Evolutionary conservation across 2,113 vertebrate species (phyloP).

Genomic region (Raja brachyura): DNA sequence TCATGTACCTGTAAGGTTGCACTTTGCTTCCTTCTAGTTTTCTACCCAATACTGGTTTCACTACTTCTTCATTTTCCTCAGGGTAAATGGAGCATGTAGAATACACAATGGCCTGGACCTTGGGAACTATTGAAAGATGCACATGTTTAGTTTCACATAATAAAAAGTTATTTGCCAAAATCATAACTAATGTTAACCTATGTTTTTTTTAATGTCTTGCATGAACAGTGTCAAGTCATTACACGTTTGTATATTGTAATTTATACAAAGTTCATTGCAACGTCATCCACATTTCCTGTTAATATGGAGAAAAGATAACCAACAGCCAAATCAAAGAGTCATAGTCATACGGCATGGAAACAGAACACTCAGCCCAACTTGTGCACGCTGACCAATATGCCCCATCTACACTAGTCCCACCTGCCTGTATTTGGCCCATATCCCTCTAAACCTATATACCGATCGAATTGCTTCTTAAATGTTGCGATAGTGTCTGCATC

Average conservation of each 20-base stretch:
- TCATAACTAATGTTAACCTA: background rate
- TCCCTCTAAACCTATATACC: no score
- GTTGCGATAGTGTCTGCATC: no score
- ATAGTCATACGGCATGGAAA: no score
- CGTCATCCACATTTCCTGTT: background rate
- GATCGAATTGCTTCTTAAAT: no score
- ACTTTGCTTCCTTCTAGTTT: conserved; percentile 51
- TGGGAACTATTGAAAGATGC: conserved; percentile 59
- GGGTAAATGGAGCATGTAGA: conserved; percentile 72
- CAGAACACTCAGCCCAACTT: no score
- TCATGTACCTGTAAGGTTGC: conserved; percentile 64
- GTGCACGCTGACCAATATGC: no score
- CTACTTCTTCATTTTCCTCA: conserved; percentile 76
- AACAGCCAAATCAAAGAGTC: no score
- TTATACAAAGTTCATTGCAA: background rate
- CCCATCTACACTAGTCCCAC: no score
- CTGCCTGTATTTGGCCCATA: no score
- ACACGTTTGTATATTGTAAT: background rate
- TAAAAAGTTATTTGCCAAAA: background rate
- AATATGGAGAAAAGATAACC: background rate
- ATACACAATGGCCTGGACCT: conserved; percentile 71
- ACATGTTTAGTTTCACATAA: background rate
- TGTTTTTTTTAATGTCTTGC: background rate
- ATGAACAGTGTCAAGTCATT: background rate
- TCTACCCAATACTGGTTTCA: conserved; percentile 63